phyloP scores from a whole-genome alignment of 2,113 vertebrate genomes.

The Nestor notabilis region DNA sequence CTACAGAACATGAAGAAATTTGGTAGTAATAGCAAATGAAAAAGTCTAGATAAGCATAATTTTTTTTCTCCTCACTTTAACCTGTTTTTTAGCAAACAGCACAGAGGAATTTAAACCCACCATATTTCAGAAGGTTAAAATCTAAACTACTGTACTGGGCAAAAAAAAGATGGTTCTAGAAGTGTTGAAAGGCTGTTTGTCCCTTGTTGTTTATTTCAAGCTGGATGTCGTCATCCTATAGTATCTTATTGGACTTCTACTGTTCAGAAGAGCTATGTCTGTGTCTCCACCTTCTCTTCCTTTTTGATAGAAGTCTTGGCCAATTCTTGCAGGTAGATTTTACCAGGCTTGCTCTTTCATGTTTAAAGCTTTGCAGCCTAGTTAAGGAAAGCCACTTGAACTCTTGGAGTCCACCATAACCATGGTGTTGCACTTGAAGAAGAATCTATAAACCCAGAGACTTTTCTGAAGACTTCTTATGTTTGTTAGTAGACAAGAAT shows the following conservation, averaged over 20 bases:
- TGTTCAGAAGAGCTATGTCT: background rate
- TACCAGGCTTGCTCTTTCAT: background rate
- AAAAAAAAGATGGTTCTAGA: background rate
- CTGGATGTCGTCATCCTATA: background rate
- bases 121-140: background rate
- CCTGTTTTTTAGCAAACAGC: background rate
- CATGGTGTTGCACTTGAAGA: background rate
- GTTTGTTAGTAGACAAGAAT: background rate
- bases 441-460: background rate
- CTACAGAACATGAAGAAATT: background rate
- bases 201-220: background rate
- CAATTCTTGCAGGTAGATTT: background rate
- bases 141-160: background rate
- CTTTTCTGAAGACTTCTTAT: background rate
- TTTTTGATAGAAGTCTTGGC: background rate
- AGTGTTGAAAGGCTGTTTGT: background rate
- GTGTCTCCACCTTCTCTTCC: background rate
- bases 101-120: background rate
- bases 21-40: background rate
- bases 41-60: background rate
- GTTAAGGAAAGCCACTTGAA: background rate
- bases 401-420: background rate
- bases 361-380: background rate
- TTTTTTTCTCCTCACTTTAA: background rate
- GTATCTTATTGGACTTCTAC: background rate